Evolutionary conservation across 2,113 vertebrate genomes (phyloP).

Genomic region (Danio rerio): DNA sequence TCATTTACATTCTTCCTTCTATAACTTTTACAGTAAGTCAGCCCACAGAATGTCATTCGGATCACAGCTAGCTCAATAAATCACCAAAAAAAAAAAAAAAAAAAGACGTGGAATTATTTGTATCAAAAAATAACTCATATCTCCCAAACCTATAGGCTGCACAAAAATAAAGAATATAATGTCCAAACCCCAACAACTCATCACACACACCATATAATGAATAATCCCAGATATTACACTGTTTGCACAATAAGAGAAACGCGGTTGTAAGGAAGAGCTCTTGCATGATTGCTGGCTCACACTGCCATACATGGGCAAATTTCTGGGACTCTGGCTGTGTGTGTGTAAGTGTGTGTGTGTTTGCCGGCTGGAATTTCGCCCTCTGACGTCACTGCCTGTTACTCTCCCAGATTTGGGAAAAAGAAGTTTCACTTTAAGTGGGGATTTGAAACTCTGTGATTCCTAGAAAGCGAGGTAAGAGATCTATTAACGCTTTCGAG

Average conservation of each 20-base stretch:
- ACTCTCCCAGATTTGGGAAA: conserved; percentile 79
- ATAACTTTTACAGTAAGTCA: not conserved
- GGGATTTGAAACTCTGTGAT: conserved; percentile 72
- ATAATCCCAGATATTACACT: conserved; percentile 23
- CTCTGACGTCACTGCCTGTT: conserved; percentile 81
- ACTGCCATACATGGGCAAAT: conserved; percentile 85
- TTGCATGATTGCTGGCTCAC: conserved; percentile 62
- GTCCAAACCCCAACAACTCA: not conserved
- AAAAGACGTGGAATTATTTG: not conserved
- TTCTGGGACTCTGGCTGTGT: conserved; percentile 52
- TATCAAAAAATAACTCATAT: not conserved
- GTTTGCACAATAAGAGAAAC: conserved; percentile 52
- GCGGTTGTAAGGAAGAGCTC: conserved; percentile 49
- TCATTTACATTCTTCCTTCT: not conserved
- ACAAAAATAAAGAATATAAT: not conserved
- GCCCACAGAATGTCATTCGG: no score
- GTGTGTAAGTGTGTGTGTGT: conserved; percentile 50
- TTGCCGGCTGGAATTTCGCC: conserved; percentile 76
- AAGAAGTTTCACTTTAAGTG: conserved; percentile 76
- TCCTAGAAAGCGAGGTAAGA: conserved; percentile 82
- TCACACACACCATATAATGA: not conserved
- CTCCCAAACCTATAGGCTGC: not conserved
- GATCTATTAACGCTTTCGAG: conserved; percentile 33
- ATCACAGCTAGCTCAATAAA: not conserved
- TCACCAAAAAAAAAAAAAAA: no score